Percentiles rank a stretch among this genome's conserved stretches.
Evolutionary conservation across 1,140 invertebrate genomes (phyloP).

Genomic region (Anoplophora glabripennis): DNA sequence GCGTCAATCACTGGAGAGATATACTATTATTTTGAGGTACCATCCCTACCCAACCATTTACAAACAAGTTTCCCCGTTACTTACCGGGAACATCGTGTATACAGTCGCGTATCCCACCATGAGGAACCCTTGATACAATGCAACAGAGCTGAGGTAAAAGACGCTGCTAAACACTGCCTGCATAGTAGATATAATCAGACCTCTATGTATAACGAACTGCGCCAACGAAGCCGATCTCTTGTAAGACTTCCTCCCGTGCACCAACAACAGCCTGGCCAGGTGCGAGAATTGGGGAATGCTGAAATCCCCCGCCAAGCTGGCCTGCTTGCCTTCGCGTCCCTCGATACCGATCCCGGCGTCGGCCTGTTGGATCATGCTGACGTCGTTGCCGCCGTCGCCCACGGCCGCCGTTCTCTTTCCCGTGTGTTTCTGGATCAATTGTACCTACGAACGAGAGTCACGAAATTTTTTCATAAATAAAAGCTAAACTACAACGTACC

Average conservation of each 20-base stretch:
- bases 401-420: slow-evolving; percentile 78
- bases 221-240: slow-evolving; percentile 93
- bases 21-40: no score
- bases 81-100: slow-evolving; percentile 99
- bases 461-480: not conserved
- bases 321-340: slow-evolving; percentile 90
- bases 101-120: slow-evolving; percentile 98
- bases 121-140: slow-evolving; percentile 96
- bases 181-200: slow-evolving; percentile 98
- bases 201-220: slow-evolving; percentile 98
- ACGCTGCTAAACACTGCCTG: slow-evolving; percentile 98
- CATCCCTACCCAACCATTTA: no score
- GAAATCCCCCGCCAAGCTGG: slow-evolving; percentile 98
- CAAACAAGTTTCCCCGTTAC: no score
- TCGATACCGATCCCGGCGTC: slow-evolving; percentile 96
- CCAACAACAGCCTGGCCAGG: slow-evolving; percentile 81
- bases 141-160: slow-evolving; percentile 97
- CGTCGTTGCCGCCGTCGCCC: slow-evolving; percentile 86
- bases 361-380: slow-evolving; percentile 92
- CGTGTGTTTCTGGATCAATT: slow-evolving; percentile 83
- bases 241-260: slow-evolving; percentile 94
- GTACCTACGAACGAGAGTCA: slow-evolving; percentile 32
- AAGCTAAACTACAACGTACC: slow-evolving; percentile 55
- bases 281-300: slow-evolving; percentile 91
- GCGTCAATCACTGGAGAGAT: no score